phyloP scores from a whole-genome alignment of 2,113 vertebrate species.

The Neogobius melanostomus region DNA sequence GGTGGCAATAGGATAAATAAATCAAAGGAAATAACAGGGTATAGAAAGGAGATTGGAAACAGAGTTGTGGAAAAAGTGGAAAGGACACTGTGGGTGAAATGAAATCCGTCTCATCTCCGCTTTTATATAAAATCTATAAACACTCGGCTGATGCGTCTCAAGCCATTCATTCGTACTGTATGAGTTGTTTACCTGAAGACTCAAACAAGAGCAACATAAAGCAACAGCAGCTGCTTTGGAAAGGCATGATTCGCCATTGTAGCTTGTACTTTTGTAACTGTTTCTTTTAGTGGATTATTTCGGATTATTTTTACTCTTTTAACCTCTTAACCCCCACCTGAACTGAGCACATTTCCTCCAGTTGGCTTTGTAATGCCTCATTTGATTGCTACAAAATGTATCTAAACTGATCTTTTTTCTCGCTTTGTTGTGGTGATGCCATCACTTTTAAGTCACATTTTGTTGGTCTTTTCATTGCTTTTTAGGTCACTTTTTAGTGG shows the following conservation, averaged over 20 bases:
- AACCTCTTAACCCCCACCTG: not conserved
- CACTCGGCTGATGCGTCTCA: not conserved
- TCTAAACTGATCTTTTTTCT: no score
- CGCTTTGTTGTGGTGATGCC: no score
- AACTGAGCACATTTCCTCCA: no score
- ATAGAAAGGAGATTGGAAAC: conserved; percentile 8
- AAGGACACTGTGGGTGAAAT: conserved; percentile 5
- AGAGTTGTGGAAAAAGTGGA: conserved; percentile 6
- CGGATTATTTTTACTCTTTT: not conserved
- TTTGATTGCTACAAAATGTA: no score
- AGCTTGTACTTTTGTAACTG: no score
- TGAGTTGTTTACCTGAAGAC: not conserved
- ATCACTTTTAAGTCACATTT: no score
- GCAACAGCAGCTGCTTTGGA: not conserved
- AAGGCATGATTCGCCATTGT: no score
- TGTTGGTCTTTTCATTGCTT: no score
- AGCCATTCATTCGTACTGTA: not conserved
- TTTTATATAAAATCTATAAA: conserved; percentile 1
- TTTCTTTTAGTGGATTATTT: no score
- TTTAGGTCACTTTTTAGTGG: no score
- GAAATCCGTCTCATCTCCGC: not conserved
- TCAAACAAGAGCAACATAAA: not conserved
- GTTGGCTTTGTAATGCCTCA: no score
- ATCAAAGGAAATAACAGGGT: conserved; percentile 1
- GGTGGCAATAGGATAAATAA: conserved; percentile 7